Evolutionary conservation across 2,888 invertebrate species (phyloP).

Genomic region (Chaitophorus viminalis): DNA sequence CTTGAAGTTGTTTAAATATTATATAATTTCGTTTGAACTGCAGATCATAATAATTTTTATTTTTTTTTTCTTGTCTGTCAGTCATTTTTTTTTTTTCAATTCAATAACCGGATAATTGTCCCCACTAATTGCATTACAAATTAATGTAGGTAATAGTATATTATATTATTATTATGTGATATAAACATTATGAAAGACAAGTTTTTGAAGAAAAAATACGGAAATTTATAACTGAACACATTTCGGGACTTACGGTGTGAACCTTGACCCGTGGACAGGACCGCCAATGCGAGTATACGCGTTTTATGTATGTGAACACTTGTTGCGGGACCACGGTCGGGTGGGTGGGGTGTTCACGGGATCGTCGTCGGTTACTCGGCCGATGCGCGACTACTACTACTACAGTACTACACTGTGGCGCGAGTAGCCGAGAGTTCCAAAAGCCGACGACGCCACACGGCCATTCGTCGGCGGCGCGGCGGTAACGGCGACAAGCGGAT

Average conservation of each 20-base stretch:
- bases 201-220: background rate
- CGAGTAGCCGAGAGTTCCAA: constrained; percentile 38
- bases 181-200: background rate
- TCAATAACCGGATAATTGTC: too few species aligned
- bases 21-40: too few species aligned
- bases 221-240: constrained; percentile 28
- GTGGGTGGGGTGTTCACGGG: background rate
- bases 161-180: too few species aligned
- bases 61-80: too few species aligned
- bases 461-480: constrained; percentile 32
- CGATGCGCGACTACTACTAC: constrained; percentile 57
- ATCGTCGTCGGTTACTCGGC: constrained; percentile 56
- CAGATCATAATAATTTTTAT: too few species aligned
- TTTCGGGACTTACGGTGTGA: constrained; percentile 47
- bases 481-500: constrained; percentile 47
- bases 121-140: too few species aligned
- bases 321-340: constrained; percentile 51
- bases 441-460: constrained; percentile 38
- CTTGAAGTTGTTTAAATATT: background rate
- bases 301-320: constrained; percentile 52
- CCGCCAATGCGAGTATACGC: constrained; percentile 8
- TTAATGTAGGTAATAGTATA: too few species aligned
- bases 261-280: constrained; percentile 19
- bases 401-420: constrained; percentile 5
- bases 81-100: too few species aligned